Evolutionary conservation across 2,888 invertebrate genomes (phyloP).

Genomic region (Lingula anatina): DNA sequence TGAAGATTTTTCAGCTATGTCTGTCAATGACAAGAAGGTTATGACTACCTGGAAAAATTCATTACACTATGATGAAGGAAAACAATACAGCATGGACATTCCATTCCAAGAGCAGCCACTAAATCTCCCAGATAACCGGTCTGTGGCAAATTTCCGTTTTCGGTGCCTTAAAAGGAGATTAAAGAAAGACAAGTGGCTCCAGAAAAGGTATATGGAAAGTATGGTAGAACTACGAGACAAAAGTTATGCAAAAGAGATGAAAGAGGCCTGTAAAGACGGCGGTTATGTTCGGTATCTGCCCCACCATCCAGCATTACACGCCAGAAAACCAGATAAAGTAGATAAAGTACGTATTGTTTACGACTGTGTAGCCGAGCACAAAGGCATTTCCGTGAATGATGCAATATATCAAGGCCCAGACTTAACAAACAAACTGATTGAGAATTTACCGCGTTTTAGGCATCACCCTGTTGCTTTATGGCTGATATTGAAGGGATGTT

Average conservation of each 20-base stretch:
- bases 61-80: no score
- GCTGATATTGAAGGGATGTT: not conserved
- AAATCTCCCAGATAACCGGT: no score
- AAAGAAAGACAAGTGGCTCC: no score
- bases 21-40: constrained; percentile 3
- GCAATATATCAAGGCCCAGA: not conserved
- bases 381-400: not conserved
- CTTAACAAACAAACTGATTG: not conserved
- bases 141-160: no score
- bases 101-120: no score
- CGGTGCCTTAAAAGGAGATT: no score
- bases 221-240: no score
- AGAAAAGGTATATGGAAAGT: no score
- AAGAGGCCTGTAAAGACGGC: not conserved
- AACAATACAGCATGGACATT: no score
- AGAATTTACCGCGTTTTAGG: not conserved
- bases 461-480: not conserved
- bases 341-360: not conserved
- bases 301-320: no score
- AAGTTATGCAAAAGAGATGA: no score
- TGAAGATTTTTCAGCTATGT: not conserved
- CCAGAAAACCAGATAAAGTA: no score
- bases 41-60: not conserved
- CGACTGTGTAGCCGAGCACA: not conserved
- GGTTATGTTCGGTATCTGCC: not conserved